Conservation (phyloP, 2,113 vertebrate species). For the Ursus arctos region DNA sequence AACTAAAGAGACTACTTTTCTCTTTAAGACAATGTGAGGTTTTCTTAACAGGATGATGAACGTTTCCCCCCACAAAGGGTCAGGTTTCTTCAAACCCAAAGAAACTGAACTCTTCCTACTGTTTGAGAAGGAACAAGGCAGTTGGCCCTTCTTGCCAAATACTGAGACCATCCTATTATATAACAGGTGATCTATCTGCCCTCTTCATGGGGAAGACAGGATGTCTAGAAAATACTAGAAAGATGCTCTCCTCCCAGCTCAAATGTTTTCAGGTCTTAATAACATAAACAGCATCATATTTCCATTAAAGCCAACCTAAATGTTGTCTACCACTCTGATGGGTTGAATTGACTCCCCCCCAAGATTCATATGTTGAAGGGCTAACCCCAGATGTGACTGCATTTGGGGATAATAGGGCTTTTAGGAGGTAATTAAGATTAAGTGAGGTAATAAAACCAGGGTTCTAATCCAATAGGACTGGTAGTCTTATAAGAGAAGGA, state of each 20-base stretch:
- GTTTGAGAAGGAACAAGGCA: neutral
- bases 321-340: neutral
- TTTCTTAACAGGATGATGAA: neutral
- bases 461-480: neutral
- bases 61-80: neutral
- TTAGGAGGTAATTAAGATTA: neutral
- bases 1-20: neutral
- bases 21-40: neutral
- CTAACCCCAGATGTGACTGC: neutral
- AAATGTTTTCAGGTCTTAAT: neutral
- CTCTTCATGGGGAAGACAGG: neutral
- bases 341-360: neutral
- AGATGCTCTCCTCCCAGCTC: neutral
- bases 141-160: neutral
- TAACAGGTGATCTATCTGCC: neutral
- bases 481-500: neutral
- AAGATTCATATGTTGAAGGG: neutral
- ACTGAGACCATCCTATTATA: neutral
- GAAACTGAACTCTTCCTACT: neutral
- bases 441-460: neutral
- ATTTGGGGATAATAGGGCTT: neutral
- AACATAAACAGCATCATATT: neutral
- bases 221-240: neutral
- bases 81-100: neutral
- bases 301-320: slow-evolving; percentile 22